Conservation (phyloP, 2,113 vertebrate species). For the Oxyruncus cristatus region DNA sequence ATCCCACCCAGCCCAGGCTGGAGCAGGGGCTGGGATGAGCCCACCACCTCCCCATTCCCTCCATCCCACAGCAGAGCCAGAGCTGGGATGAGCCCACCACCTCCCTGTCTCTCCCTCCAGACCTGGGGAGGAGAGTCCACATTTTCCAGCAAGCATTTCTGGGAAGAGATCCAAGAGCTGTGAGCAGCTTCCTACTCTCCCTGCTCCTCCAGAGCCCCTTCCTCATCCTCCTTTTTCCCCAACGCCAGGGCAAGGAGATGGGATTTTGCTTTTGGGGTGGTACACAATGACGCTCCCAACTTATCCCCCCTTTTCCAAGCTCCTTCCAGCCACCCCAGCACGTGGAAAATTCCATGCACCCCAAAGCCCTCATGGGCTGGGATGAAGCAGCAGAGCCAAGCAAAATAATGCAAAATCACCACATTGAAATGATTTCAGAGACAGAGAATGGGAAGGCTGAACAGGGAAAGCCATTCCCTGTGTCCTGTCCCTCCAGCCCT, state of each 20-base stretch:
- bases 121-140: background rate
- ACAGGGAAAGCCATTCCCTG: background rate
- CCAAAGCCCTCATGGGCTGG: background rate
- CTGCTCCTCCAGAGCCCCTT: background rate
- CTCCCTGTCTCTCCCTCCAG: background rate
- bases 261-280: background rate
- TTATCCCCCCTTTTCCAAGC: fast-evolving
- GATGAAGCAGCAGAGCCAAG: background rate
- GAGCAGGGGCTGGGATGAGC: background rate
- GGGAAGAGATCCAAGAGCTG: background rate
- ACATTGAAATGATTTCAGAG: background rate
- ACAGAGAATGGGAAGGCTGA: background rate
- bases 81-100: background rate
- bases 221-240: background rate
- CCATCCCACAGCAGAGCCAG: background rate
- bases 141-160: background rate
- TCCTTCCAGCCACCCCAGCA: background rate
- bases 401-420: background rate
- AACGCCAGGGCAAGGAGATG: background rate
- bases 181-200: background rate
- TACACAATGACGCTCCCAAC: fast-evolving
- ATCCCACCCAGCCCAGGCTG: background rate
- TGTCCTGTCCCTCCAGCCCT: fast-evolving
- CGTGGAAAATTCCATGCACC: background rate
- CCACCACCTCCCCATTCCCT: background rate